phyloP scores from a whole-genome alignment of 1,140 invertebrate species.

The Drosophila nannoptera region DNA sequence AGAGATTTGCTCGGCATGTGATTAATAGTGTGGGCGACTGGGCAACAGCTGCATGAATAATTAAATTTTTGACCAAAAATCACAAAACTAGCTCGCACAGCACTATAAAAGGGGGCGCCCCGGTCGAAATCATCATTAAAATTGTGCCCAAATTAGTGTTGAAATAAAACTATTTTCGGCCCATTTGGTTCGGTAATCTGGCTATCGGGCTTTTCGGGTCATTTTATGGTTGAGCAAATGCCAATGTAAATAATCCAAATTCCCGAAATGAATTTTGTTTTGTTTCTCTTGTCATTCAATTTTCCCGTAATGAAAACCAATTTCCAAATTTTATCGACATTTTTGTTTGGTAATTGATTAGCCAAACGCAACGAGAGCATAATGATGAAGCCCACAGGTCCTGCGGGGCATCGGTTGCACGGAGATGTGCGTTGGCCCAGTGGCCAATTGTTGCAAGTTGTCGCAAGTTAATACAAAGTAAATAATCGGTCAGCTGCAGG shows the following conservation, averaged over 20 bases:
- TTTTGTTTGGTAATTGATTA: too few relatives aligned
- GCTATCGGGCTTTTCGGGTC: constrained; percentile 58
- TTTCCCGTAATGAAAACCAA: neutral
- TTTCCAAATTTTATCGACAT: neutral
- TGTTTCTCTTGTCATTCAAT: too few relatives aligned
- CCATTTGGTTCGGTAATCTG: constrained; percentile 53
- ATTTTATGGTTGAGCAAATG: constrained; percentile 55
- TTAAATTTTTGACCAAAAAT: constrained; percentile 66
- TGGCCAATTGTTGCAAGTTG: constrained; percentile 12
- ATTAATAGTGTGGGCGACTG: constrained; percentile 55
- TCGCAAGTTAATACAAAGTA: constrained; percentile 59
- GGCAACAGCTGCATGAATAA: constrained; percentile 69
- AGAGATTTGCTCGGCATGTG: constrained; percentile 53
- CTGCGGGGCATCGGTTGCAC: too few relatives aligned
- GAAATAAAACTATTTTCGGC: constrained; percentile 67
- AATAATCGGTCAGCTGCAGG: constrained; percentile 51
- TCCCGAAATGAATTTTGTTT: constrained; percentile 42
- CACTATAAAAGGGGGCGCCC: constrained; percentile 36
- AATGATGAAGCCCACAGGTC: neutral
- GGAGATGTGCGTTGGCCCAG: too few relatives aligned
- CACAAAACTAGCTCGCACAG: constrained; percentile 53
- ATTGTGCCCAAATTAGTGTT: constrained; percentile 66
- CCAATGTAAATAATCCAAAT: constrained; percentile 53
- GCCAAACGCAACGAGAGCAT: neutral
- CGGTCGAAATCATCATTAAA: constrained; percentile 67